These are phyloP conservation scores for Geococcyx californianus DNA, from an alignment of 2,113 vertebrate species.

Conservation along the genomic window DNA sequence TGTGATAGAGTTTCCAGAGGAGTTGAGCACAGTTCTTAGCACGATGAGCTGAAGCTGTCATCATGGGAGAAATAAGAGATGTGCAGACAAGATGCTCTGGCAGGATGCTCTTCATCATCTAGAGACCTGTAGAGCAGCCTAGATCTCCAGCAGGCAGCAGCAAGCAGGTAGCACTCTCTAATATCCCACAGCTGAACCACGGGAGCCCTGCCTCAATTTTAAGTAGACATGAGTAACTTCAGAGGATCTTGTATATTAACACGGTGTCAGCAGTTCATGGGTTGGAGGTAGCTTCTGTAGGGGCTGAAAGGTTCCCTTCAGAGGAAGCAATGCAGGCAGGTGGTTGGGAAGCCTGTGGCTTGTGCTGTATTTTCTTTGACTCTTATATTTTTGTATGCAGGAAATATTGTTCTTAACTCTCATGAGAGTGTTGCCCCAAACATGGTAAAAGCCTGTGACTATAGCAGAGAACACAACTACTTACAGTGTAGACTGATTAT, in stretches of 20 bases:
- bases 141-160: neutral
- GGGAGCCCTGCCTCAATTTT: neutral
- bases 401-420: neutral
- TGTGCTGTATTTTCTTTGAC: accelerated
- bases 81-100: neutral
- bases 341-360: neutral
- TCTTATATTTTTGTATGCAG: neutral
- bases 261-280: neutral
- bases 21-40: neutral
- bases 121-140: neutral
- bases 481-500: neutral
- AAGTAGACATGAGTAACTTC: neutral
- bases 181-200: neutral
- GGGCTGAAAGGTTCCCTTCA: neutral
- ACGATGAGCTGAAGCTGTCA: neutral
- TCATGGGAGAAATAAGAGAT: neutral
- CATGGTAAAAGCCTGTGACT: neutral
- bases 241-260: neutral
- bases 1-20: neutral
- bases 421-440: neutral
- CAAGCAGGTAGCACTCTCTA: neutral
- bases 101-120: neutral
- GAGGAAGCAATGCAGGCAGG: accelerated
- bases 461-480: neutral
- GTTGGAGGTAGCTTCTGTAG: neutral